phyloP scores from a whole-genome alignment of 2,888 invertebrate species.

The Bibio marci region DNA sequence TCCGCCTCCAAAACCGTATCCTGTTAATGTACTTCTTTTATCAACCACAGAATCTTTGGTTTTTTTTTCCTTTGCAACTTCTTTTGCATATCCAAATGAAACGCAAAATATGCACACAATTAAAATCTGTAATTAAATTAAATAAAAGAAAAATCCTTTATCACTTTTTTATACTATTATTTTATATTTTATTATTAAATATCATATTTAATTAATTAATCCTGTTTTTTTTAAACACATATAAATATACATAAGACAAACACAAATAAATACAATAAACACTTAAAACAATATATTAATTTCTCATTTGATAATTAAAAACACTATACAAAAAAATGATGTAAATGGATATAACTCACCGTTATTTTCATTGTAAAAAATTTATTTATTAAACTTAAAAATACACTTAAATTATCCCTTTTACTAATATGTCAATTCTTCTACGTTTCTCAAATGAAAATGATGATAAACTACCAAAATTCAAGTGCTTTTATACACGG shows the following conservation, averaged over 20 bases:
- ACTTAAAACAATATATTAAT: background rate
- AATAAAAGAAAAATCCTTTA: no score
- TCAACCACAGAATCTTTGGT: no score
- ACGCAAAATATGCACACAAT: no score
- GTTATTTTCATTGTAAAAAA: slow-evolving; percentile 11
- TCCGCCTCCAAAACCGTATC: background rate
- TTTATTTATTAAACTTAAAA: slow-evolving; percentile 1
- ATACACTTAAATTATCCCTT: background rate
- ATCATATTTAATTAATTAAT: no score
- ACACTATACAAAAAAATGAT: no score
- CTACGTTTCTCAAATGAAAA: slow-evolving; percentile 11
- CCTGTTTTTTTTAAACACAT: background rate
- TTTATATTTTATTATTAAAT: no score
- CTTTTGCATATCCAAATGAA: no score
- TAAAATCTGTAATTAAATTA: no score
- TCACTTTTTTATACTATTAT: no score
- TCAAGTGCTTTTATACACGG: slow-evolving; percentile 14
- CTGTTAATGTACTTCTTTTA: no score
- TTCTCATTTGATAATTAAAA: no score
- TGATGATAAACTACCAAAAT: slow-evolving; percentile 13
- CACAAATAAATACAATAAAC: slow-evolving; percentile 5
- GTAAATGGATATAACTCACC: slow-evolving; percentile 12
- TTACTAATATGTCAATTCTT: slow-evolving; percentile 6
- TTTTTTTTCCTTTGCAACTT: no score
- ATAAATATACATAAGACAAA: slow-evolving; percentile 2